Base-by-base conservation (phyloP, 2,797 vertebrate genomes). In the Enteromius fasciolatus region DNA sequence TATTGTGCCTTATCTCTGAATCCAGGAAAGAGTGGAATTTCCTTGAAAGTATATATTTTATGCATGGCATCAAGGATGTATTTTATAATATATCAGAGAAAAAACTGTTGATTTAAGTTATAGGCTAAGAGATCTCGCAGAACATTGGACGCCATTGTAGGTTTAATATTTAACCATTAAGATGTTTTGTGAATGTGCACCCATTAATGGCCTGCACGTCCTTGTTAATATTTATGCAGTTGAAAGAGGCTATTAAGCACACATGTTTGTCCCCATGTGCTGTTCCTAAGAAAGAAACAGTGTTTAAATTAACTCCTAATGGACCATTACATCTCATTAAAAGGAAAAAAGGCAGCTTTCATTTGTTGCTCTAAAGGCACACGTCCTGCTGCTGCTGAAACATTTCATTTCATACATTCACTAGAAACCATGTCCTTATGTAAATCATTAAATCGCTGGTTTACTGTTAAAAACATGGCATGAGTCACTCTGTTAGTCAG, bases 151-250 rank as follows among this genome's bases (percentile, higher is more conserved):
- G n/a, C 78, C 78, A 80, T 59, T 72, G 54, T 57, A 33, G 15
- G 68, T 64, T 81, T 81, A 81, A 74, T 64, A 74, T 81, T 74
- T 52, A 81, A 64, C 69, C 25, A 63, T 80, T 57, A 81, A 50
- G 69, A 25, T 52, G 69, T 73, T 73, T 74, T 46, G 59, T 81
- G 69, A 74, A 64, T 14, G 41, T 25, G 44, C 41, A 74, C 41
- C 41, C 54, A 64, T 63, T 81, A 63, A 81, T 50, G 70, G 41
- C 25, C 44, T 50, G 31, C 33, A 28, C 31, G 3, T 73, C 59
- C 70, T 66, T 52, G 8, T 81, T 81, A 75, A 81, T 74, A 81
- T 75, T 75, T 61, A 81, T 81, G 69, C 54, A 28, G 54, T 4
- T 64, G 33, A 59, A 33, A 23, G 31, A 75, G 33, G 73, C 52